Evolutionary conservation across 2,113 vertebrate genomes (phyloP).

Genomic region (Corythornis cristatus): DNA sequence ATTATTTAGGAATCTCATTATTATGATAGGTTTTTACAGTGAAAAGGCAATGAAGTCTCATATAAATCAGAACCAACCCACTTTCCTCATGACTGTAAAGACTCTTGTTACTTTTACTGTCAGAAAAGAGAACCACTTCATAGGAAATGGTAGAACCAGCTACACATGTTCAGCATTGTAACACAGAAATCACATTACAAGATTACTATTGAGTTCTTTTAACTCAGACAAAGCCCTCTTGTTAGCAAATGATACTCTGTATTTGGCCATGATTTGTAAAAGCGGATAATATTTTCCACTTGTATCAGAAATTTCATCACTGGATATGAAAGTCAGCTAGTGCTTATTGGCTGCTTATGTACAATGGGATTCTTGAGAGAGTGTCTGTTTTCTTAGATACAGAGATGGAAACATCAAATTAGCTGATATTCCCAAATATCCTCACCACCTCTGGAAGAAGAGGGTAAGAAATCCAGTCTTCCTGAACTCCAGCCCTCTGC

Average conservation of each 20-base stretch:
- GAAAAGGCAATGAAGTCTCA: not conserved
- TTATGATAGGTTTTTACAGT: not conserved
- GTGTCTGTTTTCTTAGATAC: not conserved
- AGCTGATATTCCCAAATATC: not conserved
- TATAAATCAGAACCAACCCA: constrained; percentile 23
- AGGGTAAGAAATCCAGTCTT: not conserved
- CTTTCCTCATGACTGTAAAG: not conserved
- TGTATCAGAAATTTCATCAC: constrained; percentile 21
- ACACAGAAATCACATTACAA: constrained; percentile 31
- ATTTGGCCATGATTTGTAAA: not conserved
- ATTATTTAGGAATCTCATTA: not conserved
- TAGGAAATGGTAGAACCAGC: constrained; percentile 20
- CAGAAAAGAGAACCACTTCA: not conserved
- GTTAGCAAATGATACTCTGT: not conserved
- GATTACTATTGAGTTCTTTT: constrained; percentile 11
- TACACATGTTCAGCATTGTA: constrained; percentile 9
- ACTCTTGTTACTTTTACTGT: not conserved
- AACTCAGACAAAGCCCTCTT: constrained; percentile 33
- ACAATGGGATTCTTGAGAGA: not conserved
- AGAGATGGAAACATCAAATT: not conserved
- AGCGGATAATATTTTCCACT: constrained; percentile 5
- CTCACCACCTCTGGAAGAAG: not conserved
- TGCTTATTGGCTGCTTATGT: not conserved
- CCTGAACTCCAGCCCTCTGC: not conserved
- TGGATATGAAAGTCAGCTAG: not conserved